These are phyloP conservation scores for Sterrhoptilus dennistouni DNA, from an alignment of 2,113 vertebrate genomes.

Conservation along the genomic window DNA sequence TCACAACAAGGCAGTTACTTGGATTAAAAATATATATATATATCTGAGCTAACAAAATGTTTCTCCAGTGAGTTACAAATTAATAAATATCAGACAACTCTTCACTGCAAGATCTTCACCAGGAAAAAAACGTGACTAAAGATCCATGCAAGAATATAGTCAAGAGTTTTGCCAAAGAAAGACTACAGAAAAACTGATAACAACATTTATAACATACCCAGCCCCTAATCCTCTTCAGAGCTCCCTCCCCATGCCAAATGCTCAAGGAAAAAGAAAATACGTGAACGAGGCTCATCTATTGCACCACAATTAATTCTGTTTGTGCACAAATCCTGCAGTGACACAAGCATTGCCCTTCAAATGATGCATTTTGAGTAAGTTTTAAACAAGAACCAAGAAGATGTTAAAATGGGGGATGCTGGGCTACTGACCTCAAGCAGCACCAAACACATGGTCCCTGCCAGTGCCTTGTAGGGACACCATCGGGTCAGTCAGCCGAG, in stretches of 20 bases:
- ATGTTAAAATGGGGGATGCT: not conserved
- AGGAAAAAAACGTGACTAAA: not conserved
- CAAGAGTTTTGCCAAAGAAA: not conserved
- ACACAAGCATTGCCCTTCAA: not conserved
- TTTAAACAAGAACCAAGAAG: not conserved
- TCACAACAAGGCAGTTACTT: not conserved
- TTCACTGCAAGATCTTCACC: not conserved
- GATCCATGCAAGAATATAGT: not conserved
- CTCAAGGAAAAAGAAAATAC: not conserved
- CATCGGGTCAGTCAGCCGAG: not conserved
- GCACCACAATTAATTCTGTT: not conserved
- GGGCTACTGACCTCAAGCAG: not conserved
- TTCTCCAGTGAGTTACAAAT: not conserved
- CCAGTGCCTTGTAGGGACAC: not conserved
- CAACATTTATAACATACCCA: not conserved
- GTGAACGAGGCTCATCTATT: not conserved
- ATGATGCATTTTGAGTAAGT: not conserved
- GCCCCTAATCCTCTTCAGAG: not conserved
- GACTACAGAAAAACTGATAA: not conserved
- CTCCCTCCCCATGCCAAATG: not conserved
- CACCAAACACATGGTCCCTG: fast-evolving
- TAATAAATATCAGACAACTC: not conserved
- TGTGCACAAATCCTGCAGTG: not conserved
- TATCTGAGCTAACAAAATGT: not conserved
- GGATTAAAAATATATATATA: too few species aligned